phyloP scores from a whole-genome alignment of 2,797 vertebrate species.

The Hydrocynus forskahlii region DNA sequence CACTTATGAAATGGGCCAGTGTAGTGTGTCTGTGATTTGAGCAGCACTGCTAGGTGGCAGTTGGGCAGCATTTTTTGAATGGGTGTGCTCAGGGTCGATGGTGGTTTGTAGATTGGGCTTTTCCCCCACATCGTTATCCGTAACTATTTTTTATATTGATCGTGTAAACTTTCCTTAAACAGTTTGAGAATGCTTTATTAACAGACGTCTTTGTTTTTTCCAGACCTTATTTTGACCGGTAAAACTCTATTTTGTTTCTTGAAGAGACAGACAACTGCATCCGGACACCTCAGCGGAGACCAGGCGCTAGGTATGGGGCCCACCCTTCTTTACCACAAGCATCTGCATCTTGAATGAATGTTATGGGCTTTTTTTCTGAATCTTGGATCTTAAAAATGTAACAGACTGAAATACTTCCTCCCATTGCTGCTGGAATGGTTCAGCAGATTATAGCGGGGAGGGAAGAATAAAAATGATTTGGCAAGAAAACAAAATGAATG shows the following conservation, averaged over 20 bases:
- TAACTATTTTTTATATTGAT: not conserved
- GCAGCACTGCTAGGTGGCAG: not conserved
- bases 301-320: slow-evolving; percentile 59
- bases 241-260: slow-evolving; percentile 51
- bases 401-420: not conserved
- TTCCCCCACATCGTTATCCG: not conserved
- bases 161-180: not conserved
- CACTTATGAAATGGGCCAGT: not conserved
- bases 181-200: slow-evolving; percentile 6
- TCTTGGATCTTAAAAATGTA: not conserved
- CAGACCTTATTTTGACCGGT: slow-evolving; percentile 58
- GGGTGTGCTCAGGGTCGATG: not conserved
- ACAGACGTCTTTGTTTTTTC: slow-evolving; percentile 46
- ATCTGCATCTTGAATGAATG: not conserved
- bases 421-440: not conserved
- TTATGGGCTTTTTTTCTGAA: not conserved
- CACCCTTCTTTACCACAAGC: not conserved
- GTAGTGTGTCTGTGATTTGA: not conserved
- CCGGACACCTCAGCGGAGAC: slow-evolving; percentile 58
- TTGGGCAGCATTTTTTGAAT: not conserved
- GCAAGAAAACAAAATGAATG: no score
- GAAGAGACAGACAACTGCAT: slow-evolving; percentile 44
- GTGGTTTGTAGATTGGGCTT: not conserved
- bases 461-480: not conserved
- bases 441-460: not conserved